phyloP scores from a whole-genome alignment of 2,888 invertebrate species.

The Drosophila cyrtoloma region DNA sequence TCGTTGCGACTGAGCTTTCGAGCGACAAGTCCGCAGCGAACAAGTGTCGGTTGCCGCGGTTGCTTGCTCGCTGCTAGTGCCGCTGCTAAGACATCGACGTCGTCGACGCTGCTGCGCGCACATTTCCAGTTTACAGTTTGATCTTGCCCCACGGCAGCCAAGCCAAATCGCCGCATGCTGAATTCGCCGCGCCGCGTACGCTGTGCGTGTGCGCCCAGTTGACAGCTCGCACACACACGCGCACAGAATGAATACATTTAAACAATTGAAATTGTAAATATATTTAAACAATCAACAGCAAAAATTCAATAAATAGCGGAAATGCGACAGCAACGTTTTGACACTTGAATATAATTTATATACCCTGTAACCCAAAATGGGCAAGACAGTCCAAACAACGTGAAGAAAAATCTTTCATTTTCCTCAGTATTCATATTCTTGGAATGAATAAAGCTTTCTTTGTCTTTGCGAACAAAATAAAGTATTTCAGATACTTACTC shows the following conservation, averaged over 20 bases:
- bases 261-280: conserved; percentile 53
- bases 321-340: conserved; percentile 34
- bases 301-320: conserved; percentile 61
- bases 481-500: background rate
- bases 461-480: background rate
- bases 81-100: conserved; percentile 11
- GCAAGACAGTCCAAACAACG: conserved; percentile 14
- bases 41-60: conserved; percentile 81
- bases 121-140: conserved; percentile 68
- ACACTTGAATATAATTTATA: conserved; percentile 36
- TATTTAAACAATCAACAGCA: conserved; percentile 19
- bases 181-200: conserved; percentile 37
- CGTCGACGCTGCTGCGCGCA: conserved; percentile 16
- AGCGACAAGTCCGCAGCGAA: conserved; percentile 74
- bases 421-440: conserved; percentile 10
- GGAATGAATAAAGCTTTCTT: background rate
- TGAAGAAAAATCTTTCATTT: conserved; percentile 1
- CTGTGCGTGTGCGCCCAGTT: conserved; percentile 52
- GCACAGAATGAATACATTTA: conserved; percentile 26
- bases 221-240: conserved; percentile 28
- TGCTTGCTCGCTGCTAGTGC: conserved; percentile 41
- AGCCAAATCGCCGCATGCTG: conserved; percentile 20
- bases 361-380: conserved; percentile 38
- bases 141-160: conserved; percentile 25
- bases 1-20: conserved; percentile 86